Evolutionary conservation across 2,113 vertebrate species (phyloP).

Genomic region (Chascanopsetta lugubris): DNA sequence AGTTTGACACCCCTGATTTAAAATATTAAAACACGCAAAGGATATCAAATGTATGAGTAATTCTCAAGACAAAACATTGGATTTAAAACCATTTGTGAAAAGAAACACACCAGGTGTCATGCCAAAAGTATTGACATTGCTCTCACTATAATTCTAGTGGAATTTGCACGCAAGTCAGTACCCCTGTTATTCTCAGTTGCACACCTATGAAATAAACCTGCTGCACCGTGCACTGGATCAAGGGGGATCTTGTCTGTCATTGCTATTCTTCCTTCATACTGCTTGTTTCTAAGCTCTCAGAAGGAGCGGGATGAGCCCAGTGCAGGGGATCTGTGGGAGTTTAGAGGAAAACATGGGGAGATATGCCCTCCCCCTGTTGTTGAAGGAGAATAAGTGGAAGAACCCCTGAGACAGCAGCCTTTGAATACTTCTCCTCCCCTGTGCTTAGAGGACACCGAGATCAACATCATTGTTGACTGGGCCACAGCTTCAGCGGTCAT

Average conservation of each 20-base stretch:
- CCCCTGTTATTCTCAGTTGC: background rate
- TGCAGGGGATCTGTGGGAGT: constrained; percentile 16
- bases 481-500: constrained; percentile 25
- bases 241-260: background rate
- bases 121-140: no score
- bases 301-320: constrained; percentile 26
- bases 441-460: constrained; percentile 43
- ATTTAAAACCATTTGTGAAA: no score
- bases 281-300: constrained; percentile 29
- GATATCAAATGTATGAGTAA: no score
- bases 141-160: background rate
- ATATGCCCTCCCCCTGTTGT: constrained; percentile 39
- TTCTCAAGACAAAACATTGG: no score
- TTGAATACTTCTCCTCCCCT: constrained; percentile 53
- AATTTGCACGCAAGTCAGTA: background rate
- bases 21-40: no score
- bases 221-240: background rate
- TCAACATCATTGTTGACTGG: constrained; percentile 54
- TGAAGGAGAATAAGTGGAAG: constrained; percentile 35
- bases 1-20: no score
- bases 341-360: constrained; percentile 26
- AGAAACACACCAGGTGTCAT: no score
- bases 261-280: background rate
- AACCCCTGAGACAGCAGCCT: constrained; percentile 53
- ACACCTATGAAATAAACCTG: background rate